A percentile compares a stretch with the other conserved stretches of the same genome.
These are phyloP conservation scores for Steinernema scapterisci DNA, from an alignment of 2,888 invertebrate species.

Conservation along the genomic window DNA sequence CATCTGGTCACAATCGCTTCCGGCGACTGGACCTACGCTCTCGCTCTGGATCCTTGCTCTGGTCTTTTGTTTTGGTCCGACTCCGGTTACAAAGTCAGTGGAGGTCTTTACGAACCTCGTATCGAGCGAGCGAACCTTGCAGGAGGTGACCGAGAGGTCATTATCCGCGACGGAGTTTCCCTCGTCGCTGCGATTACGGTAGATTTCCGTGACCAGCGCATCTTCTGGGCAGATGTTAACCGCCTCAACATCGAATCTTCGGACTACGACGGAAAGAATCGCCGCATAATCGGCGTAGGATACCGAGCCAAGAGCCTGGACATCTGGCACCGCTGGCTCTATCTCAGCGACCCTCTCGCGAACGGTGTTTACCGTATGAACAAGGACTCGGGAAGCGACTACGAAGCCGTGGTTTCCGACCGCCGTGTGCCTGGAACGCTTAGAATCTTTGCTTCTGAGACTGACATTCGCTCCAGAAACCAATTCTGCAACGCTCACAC, in stretches of 20 bases:
- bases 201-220: conserved; percentile 83
- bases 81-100: conserved; percentile 64
- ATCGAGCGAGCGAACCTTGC: conserved; percentile 95
- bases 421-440: conserved; percentile 73
- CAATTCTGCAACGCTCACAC: conserved; percentile 59
- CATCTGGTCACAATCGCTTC: conserved; percentile 77
- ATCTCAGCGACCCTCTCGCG: conserved; percentile 66
- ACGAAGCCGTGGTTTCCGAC: conserved; percentile 89
- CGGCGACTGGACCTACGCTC: conserved; percentile 89
- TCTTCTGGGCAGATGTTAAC: conserved; percentile 92
- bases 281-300: conserved; percentile 69
- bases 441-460: conserved; percentile 64
- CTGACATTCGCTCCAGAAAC: conserved; percentile 57
- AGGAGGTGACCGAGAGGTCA: conserved; percentile 77
- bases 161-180: conserved; percentile 86
- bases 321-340: conserved; percentile 65
- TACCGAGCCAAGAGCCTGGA: conserved; percentile 65
- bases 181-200: conserved; percentile 94
- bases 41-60: conserved; percentile 94
- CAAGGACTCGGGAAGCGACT: conserved; percentile 88
- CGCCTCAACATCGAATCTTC: conserved; percentile 89
- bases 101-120: conserved; percentile 70
- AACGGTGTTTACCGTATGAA: conserved; percentile 90
- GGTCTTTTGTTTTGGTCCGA: conserved; percentile 88
- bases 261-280: conserved; percentile 82